Conservation (phyloP, 2,888 invertebrate genomes). For the Andrena minutula region DNA sequence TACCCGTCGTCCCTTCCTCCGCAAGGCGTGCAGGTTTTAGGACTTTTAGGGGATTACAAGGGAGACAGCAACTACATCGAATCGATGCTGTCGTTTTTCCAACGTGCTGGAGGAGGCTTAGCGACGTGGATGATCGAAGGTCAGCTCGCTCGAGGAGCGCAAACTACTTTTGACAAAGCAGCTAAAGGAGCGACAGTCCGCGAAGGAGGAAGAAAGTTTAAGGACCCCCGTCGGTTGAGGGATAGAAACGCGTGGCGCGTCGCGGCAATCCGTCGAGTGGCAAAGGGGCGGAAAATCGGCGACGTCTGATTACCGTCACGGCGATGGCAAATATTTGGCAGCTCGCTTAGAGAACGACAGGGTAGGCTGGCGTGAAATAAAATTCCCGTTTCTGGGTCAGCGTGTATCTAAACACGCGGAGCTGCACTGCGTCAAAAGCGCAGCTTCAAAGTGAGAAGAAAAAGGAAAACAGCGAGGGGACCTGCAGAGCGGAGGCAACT, state of each 20-base stretch:
- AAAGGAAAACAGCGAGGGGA: slow-evolving; percentile 20
- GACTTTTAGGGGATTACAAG: neutral
- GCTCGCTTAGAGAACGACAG: slow-evolving; percentile 45
- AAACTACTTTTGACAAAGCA: too few relatives aligned
- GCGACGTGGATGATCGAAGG: too few relatives aligned
- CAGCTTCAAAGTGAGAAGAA: slow-evolving; percentile 36
- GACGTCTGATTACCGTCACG: slow-evolving; percentile 27
- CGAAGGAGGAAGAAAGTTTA: neutral
- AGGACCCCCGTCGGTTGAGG: neutral
- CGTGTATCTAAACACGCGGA: slow-evolving; percentile 61
- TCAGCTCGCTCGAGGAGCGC: too few relatives aligned
- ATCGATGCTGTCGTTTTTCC: neutral
- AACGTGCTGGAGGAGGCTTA: too few relatives aligned
- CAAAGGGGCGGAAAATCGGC: slow-evolving; percentile 6
- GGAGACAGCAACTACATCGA: neutral
- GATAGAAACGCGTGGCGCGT: neutral
- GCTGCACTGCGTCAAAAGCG: slow-evolving; percentile 58
- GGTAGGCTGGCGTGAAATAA: slow-evolving; percentile 47
- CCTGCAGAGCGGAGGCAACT: slow-evolving; percentile 21
- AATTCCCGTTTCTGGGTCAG: slow-evolving; percentile 66
- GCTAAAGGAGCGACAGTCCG: neutral
- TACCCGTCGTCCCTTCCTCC: slow-evolving; percentile 17
- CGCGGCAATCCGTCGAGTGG: neutral
- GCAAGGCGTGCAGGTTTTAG: neutral
- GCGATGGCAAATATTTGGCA: slow-evolving; percentile 62